Evolutionary conservation across 2,888 invertebrate species (phyloP).

Genomic region (Hirtodrosophila cameraria): DNA sequence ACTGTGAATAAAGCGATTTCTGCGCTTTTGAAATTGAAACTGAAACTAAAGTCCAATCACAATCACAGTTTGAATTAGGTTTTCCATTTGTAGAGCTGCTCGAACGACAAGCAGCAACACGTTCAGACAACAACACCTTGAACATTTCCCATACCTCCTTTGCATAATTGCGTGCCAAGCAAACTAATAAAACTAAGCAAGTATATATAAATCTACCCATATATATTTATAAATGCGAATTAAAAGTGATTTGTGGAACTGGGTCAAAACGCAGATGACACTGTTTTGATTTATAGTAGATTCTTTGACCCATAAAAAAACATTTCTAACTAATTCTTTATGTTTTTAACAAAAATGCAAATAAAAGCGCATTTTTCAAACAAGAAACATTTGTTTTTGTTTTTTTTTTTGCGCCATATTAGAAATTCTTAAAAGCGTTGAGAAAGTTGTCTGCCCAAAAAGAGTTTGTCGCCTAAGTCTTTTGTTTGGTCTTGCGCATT

Average conservation of each 20-base stretch:
- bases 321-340: slow-evolving; percentile 14
- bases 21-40: slow-evolving; percentile 33
- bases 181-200: slow-evolving; percentile 36
- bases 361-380: slow-evolving; percentile 22
- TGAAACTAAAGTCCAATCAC: slow-evolving; percentile 2
- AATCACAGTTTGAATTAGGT: slow-evolving; percentile 9
- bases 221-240: slow-evolving; percentile 15
- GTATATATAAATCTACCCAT: not conserved
- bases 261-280: slow-evolving; percentile 33
- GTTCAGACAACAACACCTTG: slow-evolving; percentile 48
- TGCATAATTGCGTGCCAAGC: slow-evolving; percentile 60
- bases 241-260: slow-evolving; percentile 41
- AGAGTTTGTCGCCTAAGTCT: slow-evolving; percentile 75
- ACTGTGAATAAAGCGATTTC: slow-evolving; percentile 54
- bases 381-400: not conserved
- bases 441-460: slow-evolving; percentile 64
- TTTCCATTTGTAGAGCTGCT: slow-evolving; percentile 19
- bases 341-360: slow-evolving; percentile 29
- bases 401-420: slow-evolving; percentile 17
- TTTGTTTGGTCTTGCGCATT: slow-evolving; percentile 49
- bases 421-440: slow-evolving; percentile 49
- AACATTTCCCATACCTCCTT: slow-evolving; percentile 44
- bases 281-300: slow-evolving; percentile 31
- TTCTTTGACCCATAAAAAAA: slow-evolving; percentile 26
- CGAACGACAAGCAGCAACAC: slow-evolving; percentile 28